Conservation (phyloP, 2,888 invertebrate genomes). For the Gisinianus flammeolus region DNA sequence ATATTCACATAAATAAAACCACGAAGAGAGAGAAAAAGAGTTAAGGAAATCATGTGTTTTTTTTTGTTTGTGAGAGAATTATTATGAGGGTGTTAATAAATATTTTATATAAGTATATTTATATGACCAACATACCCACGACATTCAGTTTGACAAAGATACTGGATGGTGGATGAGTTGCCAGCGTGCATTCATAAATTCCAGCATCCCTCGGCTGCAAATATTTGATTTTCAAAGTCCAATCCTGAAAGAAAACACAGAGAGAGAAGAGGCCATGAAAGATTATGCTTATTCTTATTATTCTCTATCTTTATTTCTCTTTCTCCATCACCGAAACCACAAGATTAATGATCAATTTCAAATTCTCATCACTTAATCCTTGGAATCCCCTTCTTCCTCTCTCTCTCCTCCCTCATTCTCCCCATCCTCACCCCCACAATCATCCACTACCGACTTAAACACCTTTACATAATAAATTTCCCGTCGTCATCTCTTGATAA, state of each 20-base stretch:
- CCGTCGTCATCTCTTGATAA: too few relatives aligned
- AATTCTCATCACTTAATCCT: slow-evolving; percentile 58
- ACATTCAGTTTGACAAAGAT: slow-evolving; percentile 63
- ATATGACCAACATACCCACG: slow-evolving; percentile 63
- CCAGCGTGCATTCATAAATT: slow-evolving; percentile 63
- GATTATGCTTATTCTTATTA: slow-evolving; percentile 46
- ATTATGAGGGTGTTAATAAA: too few relatives aligned
- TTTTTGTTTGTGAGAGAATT: too few relatives aligned
- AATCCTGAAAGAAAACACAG: slow-evolving; percentile 60
- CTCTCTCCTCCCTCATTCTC: slow-evolving; percentile 10
- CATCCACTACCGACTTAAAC: too few relatives aligned
- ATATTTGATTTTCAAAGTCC: slow-evolving; percentile 63
- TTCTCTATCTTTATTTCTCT: too few relatives aligned
- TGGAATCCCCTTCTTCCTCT: slow-evolving; percentile 49
- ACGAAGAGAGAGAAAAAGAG: too few relatives aligned
- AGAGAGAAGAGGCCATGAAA: slow-evolving; percentile 40
- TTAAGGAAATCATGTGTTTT: too few relatives aligned
- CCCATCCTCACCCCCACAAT: too few relatives aligned
- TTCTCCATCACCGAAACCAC: too few relatives aligned
- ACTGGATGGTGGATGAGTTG: slow-evolving; percentile 63
- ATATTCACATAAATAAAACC: too few relatives aligned
- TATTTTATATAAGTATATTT: too few relatives aligned
- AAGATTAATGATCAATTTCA: slow-evolving; percentile 59
- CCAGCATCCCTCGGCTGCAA: slow-evolving; percentile 63
- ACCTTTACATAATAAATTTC: too few relatives aligned